These are phyloP conservation scores for Lissonota sp. DNA, from an alignment of 2,888 invertebrate genomes.

Conservation along the genomic window DNA sequence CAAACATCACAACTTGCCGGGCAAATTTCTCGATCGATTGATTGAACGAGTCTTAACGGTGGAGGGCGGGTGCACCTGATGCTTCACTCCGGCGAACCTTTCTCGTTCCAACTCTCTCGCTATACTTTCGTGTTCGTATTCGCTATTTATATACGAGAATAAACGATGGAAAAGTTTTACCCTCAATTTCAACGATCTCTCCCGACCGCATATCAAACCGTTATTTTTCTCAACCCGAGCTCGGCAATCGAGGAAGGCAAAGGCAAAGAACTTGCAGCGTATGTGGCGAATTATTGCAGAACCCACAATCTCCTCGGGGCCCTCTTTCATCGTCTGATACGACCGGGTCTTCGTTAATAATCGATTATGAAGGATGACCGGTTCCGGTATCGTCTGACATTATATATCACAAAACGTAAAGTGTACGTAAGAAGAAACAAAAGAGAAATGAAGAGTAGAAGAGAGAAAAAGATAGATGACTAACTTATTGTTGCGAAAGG, in stretches of 20 bases:
- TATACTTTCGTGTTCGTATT: background rate
- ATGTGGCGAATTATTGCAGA: conserved; percentile 28
- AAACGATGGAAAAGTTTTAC: conserved; percentile 46
- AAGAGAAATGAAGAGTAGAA: no score
- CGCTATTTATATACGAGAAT: conserved; percentile 54
- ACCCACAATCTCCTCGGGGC: conserved; percentile 53
- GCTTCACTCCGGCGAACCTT: conserved; percentile 69
- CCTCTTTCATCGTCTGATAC: conserved; percentile 64
- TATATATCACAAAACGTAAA: conserved; percentile 48
- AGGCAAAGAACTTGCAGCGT: background rate
- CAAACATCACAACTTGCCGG: conserved; percentile 24
- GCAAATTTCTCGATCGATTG: conserved; percentile 72
- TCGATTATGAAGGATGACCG: conserved; percentile 80
- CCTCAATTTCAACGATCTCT: conserved; percentile 37
- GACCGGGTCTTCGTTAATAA: conserved; percentile 77
- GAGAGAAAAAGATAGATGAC: conserved; percentile 39
- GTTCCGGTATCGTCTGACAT: conserved; percentile 72
- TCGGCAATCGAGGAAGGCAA: conserved; percentile 16
- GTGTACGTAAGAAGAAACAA: conserved; percentile 1
- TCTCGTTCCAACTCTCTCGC: conserved; percentile 16
- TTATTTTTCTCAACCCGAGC: conserved; percentile 6
- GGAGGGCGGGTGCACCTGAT: conserved; percentile 73
- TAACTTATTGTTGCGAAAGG: conserved; percentile 77
- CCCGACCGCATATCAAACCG: conserved; percentile 2
- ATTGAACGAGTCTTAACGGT: conserved; percentile 75